A percentile compares a stretch with the other conserved stretches of the same genome.
Evolutionary conservation across 2,797 vertebrate species (phyloP).

Genomic region (Channallabes apus): DNA sequence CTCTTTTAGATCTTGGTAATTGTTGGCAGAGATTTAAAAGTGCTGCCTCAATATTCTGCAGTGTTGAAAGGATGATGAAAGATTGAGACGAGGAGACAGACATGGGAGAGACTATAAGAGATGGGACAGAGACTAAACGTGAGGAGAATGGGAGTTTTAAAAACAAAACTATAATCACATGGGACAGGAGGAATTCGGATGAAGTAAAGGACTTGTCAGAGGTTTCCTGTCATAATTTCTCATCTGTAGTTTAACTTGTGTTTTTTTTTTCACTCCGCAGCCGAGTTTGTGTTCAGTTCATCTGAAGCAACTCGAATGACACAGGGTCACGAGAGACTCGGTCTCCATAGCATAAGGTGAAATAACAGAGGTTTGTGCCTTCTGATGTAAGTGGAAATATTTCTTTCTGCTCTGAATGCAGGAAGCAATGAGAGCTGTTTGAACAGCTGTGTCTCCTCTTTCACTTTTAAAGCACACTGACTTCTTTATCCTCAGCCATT

Average conservation of each 20-base stretch:
- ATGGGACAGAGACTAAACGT: not conserved
- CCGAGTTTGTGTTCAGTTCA: constrained; percentile 3
- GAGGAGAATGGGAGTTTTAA: not conserved
- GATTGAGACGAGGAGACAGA: not conserved
- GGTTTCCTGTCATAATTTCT: not conserved
- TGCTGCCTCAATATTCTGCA: constrained; percentile 3
- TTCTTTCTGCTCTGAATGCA: constrained; percentile 3
- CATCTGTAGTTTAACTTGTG: not conserved
- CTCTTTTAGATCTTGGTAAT: constrained; percentile 23
- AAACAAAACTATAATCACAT: not conserved
- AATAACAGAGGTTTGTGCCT: constrained; percentile 19
- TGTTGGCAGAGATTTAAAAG: constrained; percentile 5
- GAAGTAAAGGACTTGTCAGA: not conserved
- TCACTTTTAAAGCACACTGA: constrained; percentile 22
- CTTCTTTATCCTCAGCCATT: constrained; percentile 9
- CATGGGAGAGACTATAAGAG: not conserved
- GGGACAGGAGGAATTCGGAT: constrained; percentile 2
- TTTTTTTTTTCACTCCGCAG: not conserved
- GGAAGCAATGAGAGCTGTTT: constrained; percentile 42
- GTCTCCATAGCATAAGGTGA: constrained; percentile 29
- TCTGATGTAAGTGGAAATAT: constrained; percentile 30
- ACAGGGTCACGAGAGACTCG: not conserved
- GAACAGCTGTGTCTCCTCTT: constrained; percentile 51
- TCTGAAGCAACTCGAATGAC: not conserved
- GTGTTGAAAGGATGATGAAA: not conserved